phyloP scores from a whole-genome alignment of 2,797 vertebrate genomes.

The Mycteria americana region DNA sequence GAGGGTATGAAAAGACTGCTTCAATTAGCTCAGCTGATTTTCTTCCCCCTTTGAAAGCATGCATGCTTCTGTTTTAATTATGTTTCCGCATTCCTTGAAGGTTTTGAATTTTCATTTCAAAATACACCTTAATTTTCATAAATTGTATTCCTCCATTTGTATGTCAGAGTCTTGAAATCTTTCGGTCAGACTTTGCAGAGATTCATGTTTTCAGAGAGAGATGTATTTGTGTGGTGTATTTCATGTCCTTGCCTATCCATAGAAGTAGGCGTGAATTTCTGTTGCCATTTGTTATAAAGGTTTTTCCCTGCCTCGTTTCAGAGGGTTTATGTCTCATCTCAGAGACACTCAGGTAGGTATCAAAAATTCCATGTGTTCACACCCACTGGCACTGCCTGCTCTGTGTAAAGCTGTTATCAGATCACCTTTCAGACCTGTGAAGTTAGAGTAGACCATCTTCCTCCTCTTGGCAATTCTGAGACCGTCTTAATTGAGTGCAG shows the following conservation, averaged over 20 bases:
- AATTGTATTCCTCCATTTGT: not conserved
- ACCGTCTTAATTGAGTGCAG: not conserved
- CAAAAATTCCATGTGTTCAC: not conserved
- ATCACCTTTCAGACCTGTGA: not conserved
- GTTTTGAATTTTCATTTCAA: conserved; percentile 14
- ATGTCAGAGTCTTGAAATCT: not conserved
- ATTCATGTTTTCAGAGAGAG: not conserved
- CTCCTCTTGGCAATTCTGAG: not conserved
- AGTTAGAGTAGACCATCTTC: not conserved
- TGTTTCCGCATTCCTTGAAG: not conserved
- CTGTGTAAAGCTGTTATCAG: not conserved
- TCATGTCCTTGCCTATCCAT: not conserved
- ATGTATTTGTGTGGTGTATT: not conserved
- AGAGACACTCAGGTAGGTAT: not conserved
- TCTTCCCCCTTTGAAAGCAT: not conserved
- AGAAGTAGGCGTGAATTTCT: not conserved
- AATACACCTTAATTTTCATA: not conserved
- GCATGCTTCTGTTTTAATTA: not conserved
- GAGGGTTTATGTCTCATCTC: not conserved
- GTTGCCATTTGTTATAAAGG: not conserved
- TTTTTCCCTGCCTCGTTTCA: not conserved
- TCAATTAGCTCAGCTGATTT: not conserved
- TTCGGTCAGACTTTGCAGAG: not conserved
- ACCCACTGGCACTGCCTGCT: not conserved
- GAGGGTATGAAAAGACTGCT: not conserved